Evolutionary conservation across 1,140 invertebrate genomes (phyloP).

Genomic region (Hyles euphorbiae): DNA sequence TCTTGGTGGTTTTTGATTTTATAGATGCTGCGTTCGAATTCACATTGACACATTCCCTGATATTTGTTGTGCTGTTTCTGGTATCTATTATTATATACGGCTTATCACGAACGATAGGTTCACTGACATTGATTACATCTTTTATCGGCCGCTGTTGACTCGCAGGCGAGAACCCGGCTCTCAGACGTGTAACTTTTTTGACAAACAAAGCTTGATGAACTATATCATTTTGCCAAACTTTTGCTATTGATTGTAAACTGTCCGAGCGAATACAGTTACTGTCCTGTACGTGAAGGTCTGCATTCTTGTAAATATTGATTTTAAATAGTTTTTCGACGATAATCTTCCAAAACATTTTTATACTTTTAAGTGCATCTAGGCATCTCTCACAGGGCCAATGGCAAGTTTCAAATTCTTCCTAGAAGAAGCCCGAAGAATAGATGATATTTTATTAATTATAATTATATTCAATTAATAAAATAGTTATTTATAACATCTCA

Average conservation of each 20-base stretch:
- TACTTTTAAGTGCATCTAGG: constrained; percentile 52
- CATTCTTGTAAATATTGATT: constrained; percentile 34
- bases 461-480: background rate
- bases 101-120: too few relatives aligned
- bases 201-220: constrained; percentile 44
- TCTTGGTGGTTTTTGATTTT: background rate
- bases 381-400: constrained; percentile 66
- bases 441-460: too few relatives aligned
- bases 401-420: constrained; percentile 64
- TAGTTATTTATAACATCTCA: background rate
- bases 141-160: too few relatives aligned
- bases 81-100: too few relatives aligned
- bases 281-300: constrained; percentile 18
- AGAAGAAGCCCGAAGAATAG: constrained; percentile 7
- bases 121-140: too few relatives aligned
- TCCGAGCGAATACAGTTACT: constrained; percentile 15
- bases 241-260: constrained; percentile 39
- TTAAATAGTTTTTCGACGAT: constrained; percentile 55
- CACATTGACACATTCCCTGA: background rate
- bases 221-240: constrained; percentile 50
- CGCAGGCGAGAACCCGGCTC: too few relatives aligned
- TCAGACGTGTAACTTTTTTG: constrained; percentile 31
- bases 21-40: background rate
- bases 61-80: too few relatives aligned
- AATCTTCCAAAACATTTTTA: constrained; percentile 68